Conservation (phyloP, 2,113 vertebrate species). For the Aegotheles bennettii region DNA sequence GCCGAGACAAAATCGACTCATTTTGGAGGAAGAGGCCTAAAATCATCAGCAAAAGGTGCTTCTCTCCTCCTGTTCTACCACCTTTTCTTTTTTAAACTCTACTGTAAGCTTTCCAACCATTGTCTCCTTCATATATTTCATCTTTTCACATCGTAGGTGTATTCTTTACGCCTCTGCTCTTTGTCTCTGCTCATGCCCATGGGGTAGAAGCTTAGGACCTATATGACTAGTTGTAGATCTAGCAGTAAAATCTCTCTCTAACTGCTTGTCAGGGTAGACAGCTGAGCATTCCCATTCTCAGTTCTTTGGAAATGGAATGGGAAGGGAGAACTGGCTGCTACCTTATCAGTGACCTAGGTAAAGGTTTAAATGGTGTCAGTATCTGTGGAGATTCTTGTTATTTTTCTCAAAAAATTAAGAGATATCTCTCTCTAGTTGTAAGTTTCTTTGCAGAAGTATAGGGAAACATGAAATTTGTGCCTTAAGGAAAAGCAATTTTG, state of each 20-base stretch:
- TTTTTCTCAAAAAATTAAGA: background rate
- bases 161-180: slow-evolving; percentile 34
- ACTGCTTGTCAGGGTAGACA: background rate
- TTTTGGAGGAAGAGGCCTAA: slow-evolving; percentile 16
- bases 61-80: background rate
- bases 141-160: slow-evolving; percentile 11
- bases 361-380: background rate
- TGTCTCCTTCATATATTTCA: background rate
- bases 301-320: background rate
- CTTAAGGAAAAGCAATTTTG: background rate
- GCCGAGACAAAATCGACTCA: slow-evolving; percentile 7
- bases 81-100: background rate
- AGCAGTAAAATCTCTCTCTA: background rate
- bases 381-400: background rate
- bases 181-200: background rate
- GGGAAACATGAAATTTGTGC: background rate
- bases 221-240: background rate
- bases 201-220: background rate
- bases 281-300: background rate
- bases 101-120: slow-evolving; percentile 57
- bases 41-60: background rate
- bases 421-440: background rate
- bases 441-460: background rate
- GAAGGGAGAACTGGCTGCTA: background rate
- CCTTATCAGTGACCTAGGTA: background rate